Evolutionary conservation across 64 coral and sea anemone genomes (phyloP).

Genomic region (Montipora capricornis): DNA sequence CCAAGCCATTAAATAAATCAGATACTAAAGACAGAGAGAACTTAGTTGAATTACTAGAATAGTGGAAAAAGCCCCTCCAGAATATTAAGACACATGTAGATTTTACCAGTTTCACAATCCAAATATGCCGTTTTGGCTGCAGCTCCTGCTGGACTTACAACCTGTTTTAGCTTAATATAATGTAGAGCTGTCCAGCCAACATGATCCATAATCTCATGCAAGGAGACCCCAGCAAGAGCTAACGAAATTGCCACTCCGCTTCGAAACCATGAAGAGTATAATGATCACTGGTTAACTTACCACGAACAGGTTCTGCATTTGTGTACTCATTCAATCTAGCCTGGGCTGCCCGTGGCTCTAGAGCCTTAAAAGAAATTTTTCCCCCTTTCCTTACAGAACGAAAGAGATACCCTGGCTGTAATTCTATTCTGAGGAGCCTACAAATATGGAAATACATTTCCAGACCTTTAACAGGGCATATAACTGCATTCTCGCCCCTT

Average conservation of each 20-base stretch:
- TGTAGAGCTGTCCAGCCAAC: conserved; percentile 29
- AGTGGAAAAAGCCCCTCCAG: not conserved
- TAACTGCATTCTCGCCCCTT: not conserved
- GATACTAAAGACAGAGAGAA: not conserved
- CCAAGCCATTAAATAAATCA: conserved; percentile 15
- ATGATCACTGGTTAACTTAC: too few relatives aligned
- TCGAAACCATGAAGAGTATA: conserved; percentile 48
- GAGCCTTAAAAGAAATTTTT: not conserved
- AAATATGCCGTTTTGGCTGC: not conserved
- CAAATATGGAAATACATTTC: conserved; percentile 22
- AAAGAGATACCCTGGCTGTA: conserved; percentile 22
- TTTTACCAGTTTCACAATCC: too few relatives aligned
- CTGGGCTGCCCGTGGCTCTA: not conserved
- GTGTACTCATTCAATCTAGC: conserved; percentile 35
- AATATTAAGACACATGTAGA: conserved; percentile 1
- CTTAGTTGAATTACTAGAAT: not conserved
- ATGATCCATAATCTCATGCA: not conserved
- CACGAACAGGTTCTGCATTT: too few relatives aligned
- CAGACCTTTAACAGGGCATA: conserved; percentile 2
- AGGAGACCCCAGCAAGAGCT: too few relatives aligned
- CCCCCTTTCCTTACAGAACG: not conserved
- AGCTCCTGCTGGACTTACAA: conserved; percentile 36
- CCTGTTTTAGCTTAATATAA: conserved; percentile 46
- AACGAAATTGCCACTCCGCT: conserved; percentile 3
- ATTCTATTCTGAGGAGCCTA: not conserved